Percentiles rank a stretch among this genome's conserved stretches.
phyloP scores from a whole-genome alignment of 2,113 vertebrate species.

The Notothenia rossii region DNA sequence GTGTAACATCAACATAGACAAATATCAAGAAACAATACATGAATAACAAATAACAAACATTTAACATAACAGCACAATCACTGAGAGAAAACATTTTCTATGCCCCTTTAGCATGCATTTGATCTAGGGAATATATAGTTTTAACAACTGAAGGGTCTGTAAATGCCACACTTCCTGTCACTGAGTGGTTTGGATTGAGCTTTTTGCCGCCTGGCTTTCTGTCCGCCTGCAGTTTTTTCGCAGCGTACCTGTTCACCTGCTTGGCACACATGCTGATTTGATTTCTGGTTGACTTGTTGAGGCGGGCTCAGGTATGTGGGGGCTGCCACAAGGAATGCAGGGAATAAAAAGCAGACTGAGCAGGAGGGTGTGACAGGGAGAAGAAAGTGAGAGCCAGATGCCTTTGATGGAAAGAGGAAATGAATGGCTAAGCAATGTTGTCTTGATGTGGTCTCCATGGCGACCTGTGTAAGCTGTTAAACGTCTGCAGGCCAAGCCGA shows the following conservation, averaged over 20 bases:
- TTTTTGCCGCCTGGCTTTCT: conserved; percentile 7
- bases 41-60: no score
- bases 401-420: conserved; percentile 58
- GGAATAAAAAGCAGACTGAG: neutral
- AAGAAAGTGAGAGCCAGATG: conserved; percentile 51
- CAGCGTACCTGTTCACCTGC: conserved; percentile 30
- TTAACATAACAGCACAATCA: no score
- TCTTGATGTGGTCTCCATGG: conserved; percentile 55
- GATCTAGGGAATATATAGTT: no score
- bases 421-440: conserved; percentile 26
- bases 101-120: no score
- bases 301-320: conserved; percentile 66
- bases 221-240: neutral
- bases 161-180: neutral
- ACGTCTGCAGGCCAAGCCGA: conserved; percentile 46
- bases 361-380: conserved; percentile 23
- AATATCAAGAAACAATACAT: no score
- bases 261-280: conserved; percentile 28
- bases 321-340: conserved; percentile 49
- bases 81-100: no score
- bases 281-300: conserved; percentile 50
- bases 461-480: conserved; percentile 15
- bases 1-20: no score
- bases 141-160: neutral
- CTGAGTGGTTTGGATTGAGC: neutral